Percentiles rank a stretch among this genome's conserved stretches.
Evolutionary conservation across 1,140 invertebrate genomes (phyloP).

Genomic region (Drosophila truncata): DNA sequence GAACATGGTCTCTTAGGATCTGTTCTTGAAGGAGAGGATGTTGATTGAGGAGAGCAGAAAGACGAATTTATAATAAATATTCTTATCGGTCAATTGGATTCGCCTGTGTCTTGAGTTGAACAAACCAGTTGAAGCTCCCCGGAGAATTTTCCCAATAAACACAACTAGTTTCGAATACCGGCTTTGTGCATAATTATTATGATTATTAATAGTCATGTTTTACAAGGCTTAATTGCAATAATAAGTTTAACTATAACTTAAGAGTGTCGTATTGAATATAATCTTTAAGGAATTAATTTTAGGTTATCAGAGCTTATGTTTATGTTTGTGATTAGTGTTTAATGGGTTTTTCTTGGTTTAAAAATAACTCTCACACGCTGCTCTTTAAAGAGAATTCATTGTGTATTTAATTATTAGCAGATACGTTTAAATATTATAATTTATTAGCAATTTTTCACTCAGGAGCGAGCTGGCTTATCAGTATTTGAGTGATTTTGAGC

Average conservation of each 20-base stretch:
- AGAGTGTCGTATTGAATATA: background rate
- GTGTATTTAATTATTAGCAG: background rate
- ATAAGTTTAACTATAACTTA: background rate
- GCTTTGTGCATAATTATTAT: background rate
- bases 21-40: background rate
- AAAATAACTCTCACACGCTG: no score
- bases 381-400: constrained; percentile 1
- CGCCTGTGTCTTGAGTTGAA: background rate
- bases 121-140: background rate
- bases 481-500: background rate
- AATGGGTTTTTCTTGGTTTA: background rate
- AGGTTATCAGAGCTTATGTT: background rate
- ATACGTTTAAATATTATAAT: background rate
- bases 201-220: background rate
- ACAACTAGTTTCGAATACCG: background rate
- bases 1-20: constrained; percentile 64
- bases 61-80: constrained; percentile 1
- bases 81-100: background rate
- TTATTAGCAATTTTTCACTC: background rate
- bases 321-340: background rate
- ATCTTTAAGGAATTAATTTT: no score
- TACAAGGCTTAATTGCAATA: background rate
- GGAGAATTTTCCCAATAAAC: constrained; percentile 4
- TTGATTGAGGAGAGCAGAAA: background rate
- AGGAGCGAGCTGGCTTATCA: constrained; percentile 5